phyloP scores from a whole-genome alignment of 2,888 invertebrate genomes.

The Aethes cnicana region DNA sequence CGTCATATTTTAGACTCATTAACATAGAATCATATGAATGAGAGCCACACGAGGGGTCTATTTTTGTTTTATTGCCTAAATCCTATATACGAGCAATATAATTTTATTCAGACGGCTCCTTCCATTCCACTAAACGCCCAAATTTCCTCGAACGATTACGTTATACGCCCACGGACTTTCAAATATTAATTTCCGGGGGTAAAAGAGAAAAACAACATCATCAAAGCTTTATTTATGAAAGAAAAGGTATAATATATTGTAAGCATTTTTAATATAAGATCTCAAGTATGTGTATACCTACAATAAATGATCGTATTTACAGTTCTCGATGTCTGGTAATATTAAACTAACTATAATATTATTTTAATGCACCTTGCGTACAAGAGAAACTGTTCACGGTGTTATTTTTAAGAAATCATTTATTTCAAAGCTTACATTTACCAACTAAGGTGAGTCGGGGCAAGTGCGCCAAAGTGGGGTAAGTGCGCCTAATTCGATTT shows the following conservation, averaged over 20 bases:
- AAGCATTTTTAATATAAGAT: slow-evolving; percentile 8
- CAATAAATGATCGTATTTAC: background rate
- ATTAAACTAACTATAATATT: background rate
- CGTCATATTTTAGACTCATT: too few relatives aligned
- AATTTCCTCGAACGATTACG: too few relatives aligned
- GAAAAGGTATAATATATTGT: slow-evolving; percentile 7
- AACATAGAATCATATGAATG: too few relatives aligned
- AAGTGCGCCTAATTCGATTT: background rate
- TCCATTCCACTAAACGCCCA: too few relatives aligned
- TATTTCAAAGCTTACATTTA: slow-evolving; percentile 10
- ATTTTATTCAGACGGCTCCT: too few relatives aligned
- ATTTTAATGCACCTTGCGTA: slow-evolving; percentile 37
- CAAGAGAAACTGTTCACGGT: slow-evolving; percentile 48
- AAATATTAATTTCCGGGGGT: background rate
- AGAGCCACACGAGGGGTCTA: too few relatives aligned
- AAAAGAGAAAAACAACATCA: slow-evolving; percentile 1
- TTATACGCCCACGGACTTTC: too few relatives aligned
- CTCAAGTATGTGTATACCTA: background rate
- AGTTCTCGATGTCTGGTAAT: background rate
- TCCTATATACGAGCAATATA: too few relatives aligned
- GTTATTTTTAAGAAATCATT: slow-evolving; percentile 9
- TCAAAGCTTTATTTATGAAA: slow-evolving; percentile 25
- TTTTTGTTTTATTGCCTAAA: too few relatives aligned
- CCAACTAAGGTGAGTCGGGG: slow-evolving; percentile 4
- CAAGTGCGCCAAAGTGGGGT: too few relatives aligned